phyloP scores from a whole-genome alignment of 2,113 vertebrate genomes.

The Hemiscyllium ocellatum region DNA sequence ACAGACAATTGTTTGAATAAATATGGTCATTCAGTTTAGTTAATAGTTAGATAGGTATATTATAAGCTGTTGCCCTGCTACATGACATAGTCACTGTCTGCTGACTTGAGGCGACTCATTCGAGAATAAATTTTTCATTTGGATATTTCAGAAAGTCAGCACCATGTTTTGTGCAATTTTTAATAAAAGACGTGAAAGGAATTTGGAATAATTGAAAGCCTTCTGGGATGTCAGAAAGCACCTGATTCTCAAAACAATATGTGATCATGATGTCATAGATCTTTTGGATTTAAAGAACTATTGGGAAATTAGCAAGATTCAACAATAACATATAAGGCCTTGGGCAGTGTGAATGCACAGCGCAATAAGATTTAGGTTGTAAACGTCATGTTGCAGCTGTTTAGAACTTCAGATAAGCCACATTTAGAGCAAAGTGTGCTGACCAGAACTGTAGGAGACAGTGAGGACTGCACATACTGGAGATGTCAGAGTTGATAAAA shows the following conservation, averaged over 20 bases:
- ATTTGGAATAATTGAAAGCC: conserved; percentile 32
- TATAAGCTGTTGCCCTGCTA: not conserved
- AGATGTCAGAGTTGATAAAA: too few relatives aligned
- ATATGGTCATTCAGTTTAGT: not conserved
- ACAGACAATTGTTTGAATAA: not conserved
- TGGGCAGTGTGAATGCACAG: not conserved
- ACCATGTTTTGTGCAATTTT: not conserved
- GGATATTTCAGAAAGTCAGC: conserved; percentile 19
- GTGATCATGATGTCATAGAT: not conserved
- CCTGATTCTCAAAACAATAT: not conserved
- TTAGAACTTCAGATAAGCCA: too few relatives aligned
- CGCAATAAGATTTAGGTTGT: not conserved
- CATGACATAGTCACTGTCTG: not conserved
- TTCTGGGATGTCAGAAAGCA: not conserved
- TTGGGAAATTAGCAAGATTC: not conserved
- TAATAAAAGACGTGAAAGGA: not conserved
- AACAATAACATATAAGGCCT: not conserved
- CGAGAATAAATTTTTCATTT: not conserved
- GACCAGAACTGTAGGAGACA: too few relatives aligned
- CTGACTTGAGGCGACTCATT: not conserved
- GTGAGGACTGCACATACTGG: too few relatives aligned
- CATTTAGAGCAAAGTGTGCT: too few relatives aligned
- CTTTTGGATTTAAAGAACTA: not conserved
- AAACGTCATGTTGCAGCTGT: too few relatives aligned
- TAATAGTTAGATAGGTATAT: not conserved